A percentile compares a stretch with the other conserved stretches of the same genome.
These are phyloP conservation scores for Pomatostomus ruficeps DNA, from an alignment of 2,113 vertebrate species.

Conservation along the genomic window DNA sequence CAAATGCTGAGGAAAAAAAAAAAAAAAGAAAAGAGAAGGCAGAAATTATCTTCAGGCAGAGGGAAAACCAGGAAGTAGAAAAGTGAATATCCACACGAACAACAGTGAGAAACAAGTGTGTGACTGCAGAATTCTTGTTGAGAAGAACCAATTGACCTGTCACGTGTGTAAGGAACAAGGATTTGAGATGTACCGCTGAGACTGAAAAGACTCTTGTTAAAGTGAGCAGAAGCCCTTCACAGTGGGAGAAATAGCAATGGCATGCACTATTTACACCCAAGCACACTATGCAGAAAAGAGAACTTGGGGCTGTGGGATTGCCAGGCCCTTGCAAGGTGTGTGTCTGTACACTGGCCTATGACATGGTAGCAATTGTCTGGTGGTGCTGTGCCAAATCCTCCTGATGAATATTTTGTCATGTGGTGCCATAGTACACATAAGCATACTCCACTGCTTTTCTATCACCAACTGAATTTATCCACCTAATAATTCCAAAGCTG, in stretches of 20 bases:
- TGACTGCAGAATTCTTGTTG: neutral
- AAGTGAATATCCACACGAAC: neutral
- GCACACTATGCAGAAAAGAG: neutral
- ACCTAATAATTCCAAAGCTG: neutral
- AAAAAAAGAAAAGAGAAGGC: neutral
- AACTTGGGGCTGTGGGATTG: neutral
- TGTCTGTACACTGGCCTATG: neutral
- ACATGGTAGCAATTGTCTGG: neutral
- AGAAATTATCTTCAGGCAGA: neutral
- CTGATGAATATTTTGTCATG: neutral
- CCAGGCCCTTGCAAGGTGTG: neutral
- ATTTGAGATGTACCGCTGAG: neutral
- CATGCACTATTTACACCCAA: neutral
- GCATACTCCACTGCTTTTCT: neutral
- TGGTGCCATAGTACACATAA: neutral
- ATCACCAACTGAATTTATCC: neutral
- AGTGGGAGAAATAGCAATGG: neutral
- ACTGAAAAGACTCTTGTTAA: neutral
- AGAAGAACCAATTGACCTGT: neutral
- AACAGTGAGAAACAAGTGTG: neutral
- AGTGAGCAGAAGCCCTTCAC: neutral
- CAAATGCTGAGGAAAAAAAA: neutral
- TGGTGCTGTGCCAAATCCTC: neutral
- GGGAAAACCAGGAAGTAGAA: neutral
- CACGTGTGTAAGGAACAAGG: neutral